Evolutionary conservation across 30 jellyfish, hydroid and myxozoan species (phyloP).

Genomic region (Sanderia malayensis): DNA sequence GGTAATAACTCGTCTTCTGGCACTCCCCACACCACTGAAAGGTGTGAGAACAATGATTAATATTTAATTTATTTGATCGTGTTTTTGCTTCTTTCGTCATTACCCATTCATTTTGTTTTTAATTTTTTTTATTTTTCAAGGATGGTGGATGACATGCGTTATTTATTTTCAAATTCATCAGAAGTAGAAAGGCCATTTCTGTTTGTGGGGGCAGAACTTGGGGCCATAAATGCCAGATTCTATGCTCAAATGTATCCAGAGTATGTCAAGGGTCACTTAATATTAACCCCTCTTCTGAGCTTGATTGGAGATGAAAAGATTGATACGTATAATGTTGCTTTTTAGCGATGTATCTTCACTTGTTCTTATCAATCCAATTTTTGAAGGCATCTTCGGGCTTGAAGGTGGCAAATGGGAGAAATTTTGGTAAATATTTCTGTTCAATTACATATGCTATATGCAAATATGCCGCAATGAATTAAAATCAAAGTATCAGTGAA

Average conservation of each 20-base stretch:
- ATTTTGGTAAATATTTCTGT: conserved; percentile 85
- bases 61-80: no score
- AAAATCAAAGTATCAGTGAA: no score
- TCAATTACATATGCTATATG: no score
- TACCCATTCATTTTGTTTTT: no score
- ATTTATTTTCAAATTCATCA: conserved; percentile 51
- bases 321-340: no score
- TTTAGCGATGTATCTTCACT: conserved; percentile 62
- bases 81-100: no score
- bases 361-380: conserved; percentile 68
- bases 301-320: no score
- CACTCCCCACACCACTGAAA: conserved; percentile 66
- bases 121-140: conserved; percentile 19
- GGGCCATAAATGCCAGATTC: conserved; percentile 71
- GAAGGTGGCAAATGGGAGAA: conserved; percentile 71
- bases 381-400: conserved; percentile 62
- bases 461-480: no score
- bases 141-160: conserved; percentile 79
- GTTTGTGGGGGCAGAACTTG: conserved; percentile 91
- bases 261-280: no score
- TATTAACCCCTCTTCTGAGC: no score
- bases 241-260: conserved; percentile 81
- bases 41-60: no score
- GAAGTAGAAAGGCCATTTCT: conserved; percentile 67
- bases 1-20: no score